A percentile compares a stretch with the other conserved stretches of the same genome.
Evolutionary conservation across 1,140 invertebrate species (phyloP).

Genomic region (Chrysopa pallens): DNA sequence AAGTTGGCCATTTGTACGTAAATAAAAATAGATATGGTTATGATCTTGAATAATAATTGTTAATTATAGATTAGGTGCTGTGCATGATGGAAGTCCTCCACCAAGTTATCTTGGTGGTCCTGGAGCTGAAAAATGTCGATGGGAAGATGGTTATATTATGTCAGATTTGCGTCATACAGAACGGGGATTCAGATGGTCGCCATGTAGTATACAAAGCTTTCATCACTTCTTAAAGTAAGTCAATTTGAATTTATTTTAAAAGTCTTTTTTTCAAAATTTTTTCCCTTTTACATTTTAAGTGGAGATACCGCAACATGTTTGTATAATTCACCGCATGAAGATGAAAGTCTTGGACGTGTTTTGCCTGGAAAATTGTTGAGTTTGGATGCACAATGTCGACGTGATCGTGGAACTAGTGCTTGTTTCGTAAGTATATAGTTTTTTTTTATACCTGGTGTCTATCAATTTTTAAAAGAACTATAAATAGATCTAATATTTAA

Average conservation of each 20-base stretch:
- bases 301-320: constrained; percentile 87
- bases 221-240: constrained; percentile 89
- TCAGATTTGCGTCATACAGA: constrained; percentile 85
- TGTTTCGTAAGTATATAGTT: constrained; percentile 49
- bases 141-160: constrained; percentile 95
- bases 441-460: too few relatives aligned
- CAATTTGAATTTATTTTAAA: constrained; percentile 1
- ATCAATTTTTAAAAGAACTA: too few relatives aligned
- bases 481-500: too few relatives aligned
- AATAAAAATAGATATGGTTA: background rate
- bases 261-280: constrained; percentile 1
- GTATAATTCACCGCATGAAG: constrained; percentile 86
- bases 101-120: constrained; percentile 86
- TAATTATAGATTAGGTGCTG: constrained; percentile 60
- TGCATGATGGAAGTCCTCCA: constrained; percentile 86
- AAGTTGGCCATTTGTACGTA: constrained; percentile 92
- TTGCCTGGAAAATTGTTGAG: constrained; percentile 77
- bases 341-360: constrained; percentile 71
- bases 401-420: constrained; percentile 83
- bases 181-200: constrained; percentile 86
- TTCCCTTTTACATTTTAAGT: constrained; percentile 31
- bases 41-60: constrained; percentile 1
- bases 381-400: constrained; percentile 80
- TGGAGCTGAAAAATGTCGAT: constrained; percentile 86
- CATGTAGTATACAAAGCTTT: constrained; percentile 84